Percentiles rank a stretch among this genome's conserved stretches.
Evolutionary conservation across 1,140 invertebrate genomes (phyloP).

Genomic region (Bombyx mandarina): DNA sequence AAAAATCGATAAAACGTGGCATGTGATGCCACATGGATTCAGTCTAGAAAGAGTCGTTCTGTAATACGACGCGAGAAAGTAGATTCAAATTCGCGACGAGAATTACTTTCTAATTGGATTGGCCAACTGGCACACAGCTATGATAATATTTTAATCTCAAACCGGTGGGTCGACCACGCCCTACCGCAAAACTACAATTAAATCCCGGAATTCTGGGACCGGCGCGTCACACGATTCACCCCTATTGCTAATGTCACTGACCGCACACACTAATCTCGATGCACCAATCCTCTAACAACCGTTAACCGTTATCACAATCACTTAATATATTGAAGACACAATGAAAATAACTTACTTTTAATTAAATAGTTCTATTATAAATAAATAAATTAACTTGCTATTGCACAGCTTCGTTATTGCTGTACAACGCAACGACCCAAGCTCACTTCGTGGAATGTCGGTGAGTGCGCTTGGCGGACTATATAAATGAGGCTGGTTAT

Average conservation of each 20-base stretch:
- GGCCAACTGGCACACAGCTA: too few relatives aligned
- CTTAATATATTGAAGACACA: conserved; percentile 23
- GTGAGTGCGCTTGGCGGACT: conserved; percentile 46
- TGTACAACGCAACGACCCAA: conserved; percentile 61
- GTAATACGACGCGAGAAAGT: conserved; percentile 31
- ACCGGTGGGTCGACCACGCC: conserved; percentile 42
- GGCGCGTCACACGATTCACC: conserved; percentile 28
- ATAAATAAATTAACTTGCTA: conserved; percentile 68
- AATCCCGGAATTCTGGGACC: conserved; percentile 36
- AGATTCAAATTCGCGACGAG: conserved; percentile 11
- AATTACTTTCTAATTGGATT: conserved; percentile 22
- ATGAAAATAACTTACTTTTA: conserved; percentile 57
- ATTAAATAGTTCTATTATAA: conserved; percentile 65
- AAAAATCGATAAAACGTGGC: conserved; percentile 44
- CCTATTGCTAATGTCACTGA: conserved; percentile 46
- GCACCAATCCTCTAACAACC: conserved; percentile 40
- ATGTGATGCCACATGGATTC: conserved; percentile 24
- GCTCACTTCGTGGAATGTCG: conserved; percentile 66
- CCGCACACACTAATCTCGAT: conserved; percentile 41
- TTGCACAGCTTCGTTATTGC: conserved; percentile 63
- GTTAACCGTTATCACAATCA: conserved; percentile 28
- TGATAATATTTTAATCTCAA: too few relatives aligned
- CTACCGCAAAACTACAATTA: conserved; percentile 57
- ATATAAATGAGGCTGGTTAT: conserved; percentile 65
- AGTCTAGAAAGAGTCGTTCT: conserved; percentile 24